Conservation (phyloP, 2,797 vertebrate genomes). For the Onychomys leucogaster region DNA sequence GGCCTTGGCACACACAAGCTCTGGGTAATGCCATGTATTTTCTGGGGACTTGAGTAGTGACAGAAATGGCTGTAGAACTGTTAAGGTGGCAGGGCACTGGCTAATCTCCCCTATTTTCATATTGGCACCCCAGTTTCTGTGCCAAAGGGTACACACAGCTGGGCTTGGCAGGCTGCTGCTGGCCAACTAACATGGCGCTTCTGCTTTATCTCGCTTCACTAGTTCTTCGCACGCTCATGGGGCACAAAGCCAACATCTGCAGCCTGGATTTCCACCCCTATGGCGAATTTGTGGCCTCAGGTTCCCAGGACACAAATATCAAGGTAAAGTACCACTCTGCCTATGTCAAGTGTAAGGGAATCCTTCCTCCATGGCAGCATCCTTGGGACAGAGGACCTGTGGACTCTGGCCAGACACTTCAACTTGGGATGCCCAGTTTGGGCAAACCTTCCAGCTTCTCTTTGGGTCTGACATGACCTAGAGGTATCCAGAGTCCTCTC, state of each 20-base stretch:
- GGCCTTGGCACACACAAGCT: not conserved
- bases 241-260: constrained; percentile 96
- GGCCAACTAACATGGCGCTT: fast-evolving
- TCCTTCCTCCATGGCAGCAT: not conserved
- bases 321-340: constrained; percentile 88
- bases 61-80: not conserved
- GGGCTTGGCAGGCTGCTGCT: fast-evolving
- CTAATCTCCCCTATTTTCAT: not conserved
- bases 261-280: constrained; percentile 97
- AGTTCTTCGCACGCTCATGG: constrained; percentile 95
- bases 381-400: not conserved
- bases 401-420: not conserved
- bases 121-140: fast-evolving
- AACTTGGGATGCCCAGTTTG: not conserved
- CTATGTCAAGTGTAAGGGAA: not conserved
- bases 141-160: not conserved
- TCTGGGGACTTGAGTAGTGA: not conserved
- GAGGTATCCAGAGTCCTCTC: not conserved
- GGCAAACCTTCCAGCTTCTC: not conserved
- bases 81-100: too few relatives aligned
- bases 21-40: fast-evolving
- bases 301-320: constrained; percentile 96
- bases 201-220: constrained; percentile 52
- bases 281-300: constrained; percentile 95
- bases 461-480: not conserved